phyloP scores from a whole-genome alignment of 2,888 invertebrate genomes.

The Drosophila siamana region DNA sequence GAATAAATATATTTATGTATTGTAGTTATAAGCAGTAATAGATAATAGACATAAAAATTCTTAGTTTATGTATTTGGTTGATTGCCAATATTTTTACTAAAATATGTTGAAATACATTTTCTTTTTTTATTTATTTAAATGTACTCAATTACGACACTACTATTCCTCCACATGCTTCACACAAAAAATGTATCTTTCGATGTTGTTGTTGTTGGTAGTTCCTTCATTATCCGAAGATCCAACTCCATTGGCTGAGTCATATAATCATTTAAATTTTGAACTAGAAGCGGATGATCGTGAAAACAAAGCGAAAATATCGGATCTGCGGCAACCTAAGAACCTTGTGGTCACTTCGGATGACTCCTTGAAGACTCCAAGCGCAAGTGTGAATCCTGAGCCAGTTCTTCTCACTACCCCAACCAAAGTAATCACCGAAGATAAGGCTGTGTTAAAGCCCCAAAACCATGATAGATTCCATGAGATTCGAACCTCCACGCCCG shows the following conservation, averaged over 20 bases:
- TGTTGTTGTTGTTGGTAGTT: conserved; percentile 73
- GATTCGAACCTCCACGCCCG: conserved; percentile 80
- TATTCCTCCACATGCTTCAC: conserved; percentile 12
- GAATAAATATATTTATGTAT: conserved; percentile 5
- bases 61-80: conserved; percentile 12
- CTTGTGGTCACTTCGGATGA: conserved; percentile 66
- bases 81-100: conserved; percentile 27
- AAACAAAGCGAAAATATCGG: conserved; percentile 41
- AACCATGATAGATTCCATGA: conserved; percentile 49
- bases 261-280: conserved; percentile 85
- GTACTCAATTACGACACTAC: conserved; percentile 27
- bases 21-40: conserved; percentile 8
- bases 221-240: conserved; percentile 86
- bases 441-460: conserved; percentile 13
- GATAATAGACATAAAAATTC: conserved; percentile 2
- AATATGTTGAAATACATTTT: conserved; percentile 24
- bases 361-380: conserved; percentile 80
- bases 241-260: conserved; percentile 85
- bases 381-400: conserved; percentile 29
- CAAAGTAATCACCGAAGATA: conserved; percentile 45
- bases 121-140: conserved; percentile 18
- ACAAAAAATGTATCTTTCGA: conserved; percentile 20
- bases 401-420: conserved; percentile 46
- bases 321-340: conserved; percentile 59
- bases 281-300: conserved; percentile 82